phyloP scores from a whole-genome alignment of 2,797 vertebrate species.

The Liasis olivaceus region DNA sequence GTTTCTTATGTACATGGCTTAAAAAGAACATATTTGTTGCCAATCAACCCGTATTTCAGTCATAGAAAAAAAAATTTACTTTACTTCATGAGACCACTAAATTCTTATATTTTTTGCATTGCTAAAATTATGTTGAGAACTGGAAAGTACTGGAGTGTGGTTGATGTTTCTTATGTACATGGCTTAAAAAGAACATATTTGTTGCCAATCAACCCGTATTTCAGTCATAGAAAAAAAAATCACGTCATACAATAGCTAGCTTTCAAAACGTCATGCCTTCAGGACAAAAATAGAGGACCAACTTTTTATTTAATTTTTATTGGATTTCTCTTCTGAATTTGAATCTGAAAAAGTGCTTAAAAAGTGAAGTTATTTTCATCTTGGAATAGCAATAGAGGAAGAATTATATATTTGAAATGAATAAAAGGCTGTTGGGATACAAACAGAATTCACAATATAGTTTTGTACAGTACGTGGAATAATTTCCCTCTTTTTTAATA shows the following conservation, averaged over 20 bases:
- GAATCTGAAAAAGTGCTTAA: neutral
- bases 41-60: neutral
- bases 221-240: neutral
- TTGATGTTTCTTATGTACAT: neutral
- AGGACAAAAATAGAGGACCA: neutral
- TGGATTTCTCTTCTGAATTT: neutral
- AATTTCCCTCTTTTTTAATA: neutral
- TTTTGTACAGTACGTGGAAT: neutral
- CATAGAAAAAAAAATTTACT: neutral
- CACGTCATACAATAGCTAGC: neutral
- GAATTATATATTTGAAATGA: neutral
- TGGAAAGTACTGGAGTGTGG: neutral
- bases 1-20: neutral
- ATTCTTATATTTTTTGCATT: neutral
- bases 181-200: neutral
- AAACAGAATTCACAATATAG: neutral
- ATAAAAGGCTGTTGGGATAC: neutral
- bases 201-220: neutral
- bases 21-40: neutral
- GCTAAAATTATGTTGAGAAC: neutral
- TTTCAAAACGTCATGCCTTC: neutral
- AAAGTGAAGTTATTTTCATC: neutral
- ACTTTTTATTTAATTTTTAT: neutral
- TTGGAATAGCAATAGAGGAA: neutral
- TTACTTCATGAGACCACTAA: neutral